Conservation (phyloP, 2,113 vertebrate species). For the Trematomus loennbergii region DNA sequence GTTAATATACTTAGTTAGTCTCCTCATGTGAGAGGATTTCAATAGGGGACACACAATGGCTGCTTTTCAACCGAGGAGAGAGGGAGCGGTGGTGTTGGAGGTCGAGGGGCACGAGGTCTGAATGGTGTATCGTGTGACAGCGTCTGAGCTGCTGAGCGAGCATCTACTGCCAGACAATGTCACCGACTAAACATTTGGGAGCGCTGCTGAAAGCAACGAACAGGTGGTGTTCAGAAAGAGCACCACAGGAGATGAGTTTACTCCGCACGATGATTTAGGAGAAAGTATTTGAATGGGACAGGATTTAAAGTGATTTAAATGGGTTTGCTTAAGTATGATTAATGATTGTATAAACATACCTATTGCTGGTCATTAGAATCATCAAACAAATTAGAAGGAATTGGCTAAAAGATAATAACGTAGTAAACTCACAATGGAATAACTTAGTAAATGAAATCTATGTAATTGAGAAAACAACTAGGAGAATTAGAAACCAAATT, state of each 20-base stretch:
- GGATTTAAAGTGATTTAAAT: not conserved
- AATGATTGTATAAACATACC: not conserved
- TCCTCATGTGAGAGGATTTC: slow-evolving; percentile 60
- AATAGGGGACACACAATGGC: slow-evolving; percentile 56
- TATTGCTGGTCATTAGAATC: too few species aligned
- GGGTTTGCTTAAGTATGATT: not conserved
- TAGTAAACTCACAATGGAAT: too few species aligned
- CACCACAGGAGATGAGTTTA: not conserved
- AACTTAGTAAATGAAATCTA: too few species aligned
- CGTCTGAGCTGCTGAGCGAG: slow-evolving; percentile 51
- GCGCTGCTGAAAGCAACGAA: slow-evolving; percentile 4
- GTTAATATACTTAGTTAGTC: slow-evolving; percentile 57
- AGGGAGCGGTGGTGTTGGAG: slow-evolving; percentile 32
- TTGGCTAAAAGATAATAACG: too few species aligned
- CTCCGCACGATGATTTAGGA: too few species aligned
- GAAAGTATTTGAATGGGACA: not conserved
- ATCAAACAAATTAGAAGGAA: too few species aligned
- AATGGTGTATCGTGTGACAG: slow-evolving; percentile 55
- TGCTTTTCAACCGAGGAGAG: slow-evolving; percentile 47
- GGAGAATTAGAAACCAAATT: too few species aligned
- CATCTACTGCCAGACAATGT: slow-evolving; percentile 33
- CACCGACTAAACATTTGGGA: slow-evolving; percentile 11
- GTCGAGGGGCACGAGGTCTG: slow-evolving; percentile 54
- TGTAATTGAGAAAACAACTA: too few species aligned
- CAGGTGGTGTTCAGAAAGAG: slow-evolving; percentile 54